phyloP scores from a whole-genome alignment of 2,888 invertebrate species.

The Cantharis nigra region DNA sequence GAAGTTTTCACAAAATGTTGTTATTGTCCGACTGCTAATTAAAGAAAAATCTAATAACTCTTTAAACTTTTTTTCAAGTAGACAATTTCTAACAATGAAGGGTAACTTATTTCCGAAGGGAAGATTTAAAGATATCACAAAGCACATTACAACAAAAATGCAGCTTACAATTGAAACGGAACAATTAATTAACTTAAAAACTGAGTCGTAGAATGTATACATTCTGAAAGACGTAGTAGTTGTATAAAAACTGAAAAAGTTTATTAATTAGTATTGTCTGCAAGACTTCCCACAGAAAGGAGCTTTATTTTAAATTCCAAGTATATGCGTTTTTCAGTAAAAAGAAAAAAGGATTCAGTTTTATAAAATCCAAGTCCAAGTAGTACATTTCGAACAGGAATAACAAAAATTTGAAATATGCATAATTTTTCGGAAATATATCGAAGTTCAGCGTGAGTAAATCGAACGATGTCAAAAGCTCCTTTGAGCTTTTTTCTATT shows the following conservation, averaged over 20 bases:
- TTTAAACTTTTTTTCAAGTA: not conserved
- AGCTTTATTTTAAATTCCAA: constrained; percentile 16
- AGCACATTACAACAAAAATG: constrained; percentile 17
- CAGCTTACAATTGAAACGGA: constrained; percentile 26
- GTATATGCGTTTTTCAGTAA: constrained; percentile 11
- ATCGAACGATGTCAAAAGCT: not conserved
- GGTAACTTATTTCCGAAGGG: constrained; percentile 1
- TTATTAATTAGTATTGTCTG: constrained; percentile 29
- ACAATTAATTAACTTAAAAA: constrained; percentile 34
- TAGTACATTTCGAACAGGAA: not conserved
- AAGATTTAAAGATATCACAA: constrained; percentile 10
- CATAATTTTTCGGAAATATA: not conserved
- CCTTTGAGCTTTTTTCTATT: not conserved
- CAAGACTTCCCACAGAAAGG: constrained; percentile 26
- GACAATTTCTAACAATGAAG: not conserved
- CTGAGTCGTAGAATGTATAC: constrained; percentile 20
- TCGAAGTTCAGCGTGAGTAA: not conserved
- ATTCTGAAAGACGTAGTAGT: constrained; percentile 19
- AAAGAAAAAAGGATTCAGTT: not conserved
- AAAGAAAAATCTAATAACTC: not conserved
- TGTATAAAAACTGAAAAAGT: constrained; percentile 24
- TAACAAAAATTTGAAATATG: not conserved
- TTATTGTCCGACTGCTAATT: not conserved
- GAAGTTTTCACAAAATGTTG: too few species aligned
- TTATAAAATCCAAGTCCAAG: not conserved